These are phyloP conservation scores for Dromas ardeola DNA, from an alignment of 2,113 vertebrate genomes.

Conservation along the genomic window DNA sequence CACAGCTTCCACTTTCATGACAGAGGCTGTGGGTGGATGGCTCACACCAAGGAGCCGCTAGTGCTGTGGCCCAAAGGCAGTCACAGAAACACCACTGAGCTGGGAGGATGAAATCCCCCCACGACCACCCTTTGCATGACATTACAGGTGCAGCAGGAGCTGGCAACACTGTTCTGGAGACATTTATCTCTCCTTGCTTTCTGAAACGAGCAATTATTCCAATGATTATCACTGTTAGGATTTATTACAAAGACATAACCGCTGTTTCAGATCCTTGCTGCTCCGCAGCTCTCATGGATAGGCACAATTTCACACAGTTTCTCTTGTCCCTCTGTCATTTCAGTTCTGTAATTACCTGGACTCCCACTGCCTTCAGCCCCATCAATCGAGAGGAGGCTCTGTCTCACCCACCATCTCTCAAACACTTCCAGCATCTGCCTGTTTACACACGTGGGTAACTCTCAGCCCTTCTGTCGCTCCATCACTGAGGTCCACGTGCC, in stretches of 20 bases:
- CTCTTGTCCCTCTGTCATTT: background rate
- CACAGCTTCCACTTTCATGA: background rate
- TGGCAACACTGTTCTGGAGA: background rate
- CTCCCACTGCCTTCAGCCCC: background rate
- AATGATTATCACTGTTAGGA: background rate
- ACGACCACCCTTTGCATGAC: background rate
- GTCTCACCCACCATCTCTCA: background rate
- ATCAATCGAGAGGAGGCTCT: background rate
- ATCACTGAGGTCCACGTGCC: fast-evolving
- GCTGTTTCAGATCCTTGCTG: background rate
- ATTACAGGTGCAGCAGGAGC: background rate
- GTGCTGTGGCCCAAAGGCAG: background rate
- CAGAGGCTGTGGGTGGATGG: background rate
- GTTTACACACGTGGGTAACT: background rate
- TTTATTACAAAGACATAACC: background rate
- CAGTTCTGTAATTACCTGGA: background rate
- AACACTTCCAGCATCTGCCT: background rate
- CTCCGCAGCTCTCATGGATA: background rate
- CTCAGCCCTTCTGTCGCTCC: fast-evolving
- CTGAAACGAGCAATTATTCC: constrained; percentile 33
- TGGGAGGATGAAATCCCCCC: background rate
- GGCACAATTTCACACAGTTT: background rate
- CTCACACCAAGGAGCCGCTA: background rate
- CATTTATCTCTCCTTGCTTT: background rate
- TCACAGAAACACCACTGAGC: background rate